phyloP scores from a whole-genome alignment of 2,797 vertebrate genomes.

The Rhynchotus rufescens region DNA sequence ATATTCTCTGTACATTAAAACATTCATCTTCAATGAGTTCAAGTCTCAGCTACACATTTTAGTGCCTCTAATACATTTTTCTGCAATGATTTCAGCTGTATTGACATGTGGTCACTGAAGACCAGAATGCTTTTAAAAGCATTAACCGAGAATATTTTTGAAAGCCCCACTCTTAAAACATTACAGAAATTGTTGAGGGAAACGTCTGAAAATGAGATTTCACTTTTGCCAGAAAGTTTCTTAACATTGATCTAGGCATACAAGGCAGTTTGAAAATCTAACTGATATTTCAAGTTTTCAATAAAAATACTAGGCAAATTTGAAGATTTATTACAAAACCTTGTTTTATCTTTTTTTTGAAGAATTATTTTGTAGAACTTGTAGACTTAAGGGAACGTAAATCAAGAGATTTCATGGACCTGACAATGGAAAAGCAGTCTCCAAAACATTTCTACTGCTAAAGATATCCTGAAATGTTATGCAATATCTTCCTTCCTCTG shows the following conservation, averaged over 20 bases:
- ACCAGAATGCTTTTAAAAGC: not conserved
- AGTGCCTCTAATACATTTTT: not conserved
- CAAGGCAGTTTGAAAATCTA: not conserved
- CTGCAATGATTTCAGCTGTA: not conserved
- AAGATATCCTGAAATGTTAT: not conserved
- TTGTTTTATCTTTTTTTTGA: not conserved
- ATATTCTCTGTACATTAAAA: not conserved
- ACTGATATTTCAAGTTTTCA: not conserved
- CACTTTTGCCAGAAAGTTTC: not conserved
- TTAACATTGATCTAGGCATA: not conserved
- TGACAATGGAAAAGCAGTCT: not conserved
- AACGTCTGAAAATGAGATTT: not conserved
- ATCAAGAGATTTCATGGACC: not conserved
- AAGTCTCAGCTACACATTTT: not conserved
- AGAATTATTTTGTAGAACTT: not conserved
- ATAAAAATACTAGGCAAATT: not conserved
- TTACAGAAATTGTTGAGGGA: not conserved
- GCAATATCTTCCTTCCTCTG: not conserved
- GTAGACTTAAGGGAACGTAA: not conserved
- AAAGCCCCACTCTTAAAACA: not conserved
- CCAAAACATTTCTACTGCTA: not conserved
- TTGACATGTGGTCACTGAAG: not conserved
- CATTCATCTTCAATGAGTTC: not conserved
- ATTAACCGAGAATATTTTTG: not conserved
- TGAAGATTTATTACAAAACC: not conserved